Base-by-base conservation (phyloP, 2,113 vertebrate species). In the Paralichthys olivaceus region DNA sequence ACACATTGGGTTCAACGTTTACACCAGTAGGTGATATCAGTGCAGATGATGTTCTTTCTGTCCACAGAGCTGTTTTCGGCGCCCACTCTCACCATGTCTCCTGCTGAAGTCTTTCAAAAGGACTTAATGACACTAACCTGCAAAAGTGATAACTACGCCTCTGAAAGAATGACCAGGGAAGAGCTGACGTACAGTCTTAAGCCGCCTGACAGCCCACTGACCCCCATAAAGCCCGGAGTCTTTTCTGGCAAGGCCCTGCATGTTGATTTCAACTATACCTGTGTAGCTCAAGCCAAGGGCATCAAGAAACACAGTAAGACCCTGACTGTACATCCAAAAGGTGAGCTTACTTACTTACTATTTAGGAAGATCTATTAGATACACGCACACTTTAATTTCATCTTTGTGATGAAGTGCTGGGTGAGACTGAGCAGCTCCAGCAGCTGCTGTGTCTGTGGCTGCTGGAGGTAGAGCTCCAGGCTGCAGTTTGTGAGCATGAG, bases 41-140 rank as follows among this genome's bases (percentile, higher is more conserved):
- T 56, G n/a, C 45, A 75, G 22, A 34, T 3, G 2, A 1, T 78
- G 17, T 56, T 64, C 1, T 82, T 25, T 4, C 47, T 63, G 0
- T 75, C 74, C 71, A 72, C 89, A 95, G 94, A 94, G 69, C 88
- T 95, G 37, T 95, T 94, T 70, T 94, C 93, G 1, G 59, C n/a
- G 6, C 94, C 94, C 11, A 84, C 78, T 0, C 81, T 95, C 72
- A 86, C 34, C 32, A 67, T 91, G 65, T 64, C 43, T 7, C 90
- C 92, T 0, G 2, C 7, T 0, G 81, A 91, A 45, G 89, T 94
- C 60, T 94, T 94, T 69, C 89, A 91, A 71, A 64, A 1, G 11
- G 83, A 94, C 1, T 0, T 0, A 0, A 82, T 95, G 43, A 84
- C 0, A 0, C 40, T 95, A 1, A 87, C n/a, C 32, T 95, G 94